Percentiles rank a stretch among this genome's conserved stretches.
Evolutionary conservation across 2,888 invertebrate genomes (phyloP).

Genomic region (Cerastoderma edule): DNA sequence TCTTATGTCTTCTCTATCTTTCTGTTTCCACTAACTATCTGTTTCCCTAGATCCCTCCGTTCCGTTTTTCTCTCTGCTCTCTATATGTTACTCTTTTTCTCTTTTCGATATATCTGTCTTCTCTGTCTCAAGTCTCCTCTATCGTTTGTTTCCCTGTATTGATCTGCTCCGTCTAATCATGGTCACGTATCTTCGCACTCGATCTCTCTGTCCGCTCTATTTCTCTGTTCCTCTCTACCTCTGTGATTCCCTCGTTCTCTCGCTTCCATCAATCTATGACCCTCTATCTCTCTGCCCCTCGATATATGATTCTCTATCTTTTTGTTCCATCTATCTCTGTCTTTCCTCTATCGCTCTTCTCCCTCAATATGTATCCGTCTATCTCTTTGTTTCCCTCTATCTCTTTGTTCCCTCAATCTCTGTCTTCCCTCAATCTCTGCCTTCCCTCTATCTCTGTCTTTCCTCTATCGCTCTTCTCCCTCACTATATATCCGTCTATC

Average conservation of each 20-base stretch:
- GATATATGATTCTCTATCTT: not conserved
- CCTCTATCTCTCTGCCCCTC: not conserved
- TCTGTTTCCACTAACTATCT: not conserved
- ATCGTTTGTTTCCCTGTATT: not conserved
- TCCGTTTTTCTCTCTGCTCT: no score
- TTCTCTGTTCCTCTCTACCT: not conserved
- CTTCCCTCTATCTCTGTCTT: not conserved
- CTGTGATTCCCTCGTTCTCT: not conserved
- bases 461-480: not conserved
- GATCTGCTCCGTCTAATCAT: not conserved
- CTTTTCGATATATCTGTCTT: not conserved
- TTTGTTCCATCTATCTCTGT: not conserved
- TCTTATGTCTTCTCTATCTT: not conserved
- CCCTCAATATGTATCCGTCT: not conserved
- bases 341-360: not conserved
- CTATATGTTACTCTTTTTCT: not conserved
- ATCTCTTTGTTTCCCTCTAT: not conserved
- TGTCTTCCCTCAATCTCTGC: not conserved
- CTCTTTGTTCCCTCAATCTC: not conserved
- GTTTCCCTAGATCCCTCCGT: not conserved
- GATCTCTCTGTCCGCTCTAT: no score
- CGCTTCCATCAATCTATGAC: not conserved
- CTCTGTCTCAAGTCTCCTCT: not conserved
- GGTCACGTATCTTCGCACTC: no score
- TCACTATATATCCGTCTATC: not conserved